Evolutionary conservation across 2,888 invertebrate genomes (phyloP), one percentile per base, ranked within the genome.

Genomic region (Aspidapion aeneum): DNA sequence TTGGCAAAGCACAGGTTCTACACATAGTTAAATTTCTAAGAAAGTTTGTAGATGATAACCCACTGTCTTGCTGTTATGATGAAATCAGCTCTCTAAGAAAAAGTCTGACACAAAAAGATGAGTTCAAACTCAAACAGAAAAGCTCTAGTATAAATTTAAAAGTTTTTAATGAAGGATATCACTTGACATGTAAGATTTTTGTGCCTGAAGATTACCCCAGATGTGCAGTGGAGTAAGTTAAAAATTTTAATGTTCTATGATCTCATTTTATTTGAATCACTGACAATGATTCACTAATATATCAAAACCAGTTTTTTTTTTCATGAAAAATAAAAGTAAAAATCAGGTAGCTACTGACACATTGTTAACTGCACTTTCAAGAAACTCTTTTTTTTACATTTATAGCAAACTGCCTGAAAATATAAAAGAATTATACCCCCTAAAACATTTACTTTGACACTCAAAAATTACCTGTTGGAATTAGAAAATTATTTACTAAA

Each of bases 31-130:
- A 84, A 69, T 89, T 90, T 73, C 78, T 90, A 3, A 79, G 83
- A 58, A 85, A 83, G 65, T 90, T 90, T 74, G 78, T 90, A 16
- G 83, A 85, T 57, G 88, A 90, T 68, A 89, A 90, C 79, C 87
- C 89, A 0, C 78, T 91, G 1, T 88, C 86, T 73, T 87, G 89
- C 63, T 90, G 90, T 71, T 87, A 87, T 68, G 88, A 89, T 72
- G 90, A 91, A 78, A 88, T 91, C 64, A 81, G 84, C 64, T 75
- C 79, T 55, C 75, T 90, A 59, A 88, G 87, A 68, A 80, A 81
- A 65, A 77, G 84, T 19, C 73, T 88, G 2, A 73, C 66, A 51
- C 67, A 71, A 2, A 73, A 75, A 12, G 87, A 87, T 72, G 86
- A 86, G 71, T 74, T 90, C 2, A 89, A 88, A 75, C 76, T 90